Percentiles rank a stretch among this genome's conserved stretches.
Evolutionary conservation across 2,113 vertebrate genomes (phyloP).

Genomic region (Platanista minor): DNA sequence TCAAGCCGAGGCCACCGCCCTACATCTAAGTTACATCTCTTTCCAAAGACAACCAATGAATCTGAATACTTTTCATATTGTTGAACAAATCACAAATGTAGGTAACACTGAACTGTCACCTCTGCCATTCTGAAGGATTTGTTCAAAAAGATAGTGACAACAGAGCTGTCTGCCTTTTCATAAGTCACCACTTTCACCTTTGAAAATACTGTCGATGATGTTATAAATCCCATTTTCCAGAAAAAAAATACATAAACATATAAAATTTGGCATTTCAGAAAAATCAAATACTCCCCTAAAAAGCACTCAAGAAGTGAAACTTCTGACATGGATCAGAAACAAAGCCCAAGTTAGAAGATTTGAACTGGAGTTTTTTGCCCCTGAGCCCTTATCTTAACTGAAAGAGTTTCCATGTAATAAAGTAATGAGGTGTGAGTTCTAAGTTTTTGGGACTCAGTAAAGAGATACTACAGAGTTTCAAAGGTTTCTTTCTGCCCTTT

Average conservation of each 20-base stretch:
- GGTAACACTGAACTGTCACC: background rate
- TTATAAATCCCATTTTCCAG: background rate
- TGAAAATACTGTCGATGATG: background rate
- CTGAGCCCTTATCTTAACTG: background rate
- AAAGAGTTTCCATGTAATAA: background rate
- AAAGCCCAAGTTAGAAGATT: background rate
- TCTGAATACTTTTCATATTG: background rate
- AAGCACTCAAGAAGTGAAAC: background rate
- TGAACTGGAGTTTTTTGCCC: background rate
- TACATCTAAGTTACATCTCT: background rate
- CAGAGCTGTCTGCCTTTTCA: background rate
- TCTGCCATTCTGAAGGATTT: background rate
- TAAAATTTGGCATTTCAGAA: background rate
- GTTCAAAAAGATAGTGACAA: background rate
- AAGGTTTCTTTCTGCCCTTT: conserved; percentile 25
- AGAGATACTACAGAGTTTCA: background rate
- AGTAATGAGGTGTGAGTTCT: rapidly evolving
- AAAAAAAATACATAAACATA: background rate
- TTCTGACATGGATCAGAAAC: background rate
- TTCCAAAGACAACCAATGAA: background rate
- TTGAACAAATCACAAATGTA: background rate
- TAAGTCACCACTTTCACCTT: background rate
- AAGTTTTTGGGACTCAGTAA: background rate
- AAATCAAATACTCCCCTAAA: background rate
- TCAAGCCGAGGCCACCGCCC: background rate